phyloP scores from a whole-genome alignment of 2,888 invertebrate species.

The Cybosia mesomella region DNA sequence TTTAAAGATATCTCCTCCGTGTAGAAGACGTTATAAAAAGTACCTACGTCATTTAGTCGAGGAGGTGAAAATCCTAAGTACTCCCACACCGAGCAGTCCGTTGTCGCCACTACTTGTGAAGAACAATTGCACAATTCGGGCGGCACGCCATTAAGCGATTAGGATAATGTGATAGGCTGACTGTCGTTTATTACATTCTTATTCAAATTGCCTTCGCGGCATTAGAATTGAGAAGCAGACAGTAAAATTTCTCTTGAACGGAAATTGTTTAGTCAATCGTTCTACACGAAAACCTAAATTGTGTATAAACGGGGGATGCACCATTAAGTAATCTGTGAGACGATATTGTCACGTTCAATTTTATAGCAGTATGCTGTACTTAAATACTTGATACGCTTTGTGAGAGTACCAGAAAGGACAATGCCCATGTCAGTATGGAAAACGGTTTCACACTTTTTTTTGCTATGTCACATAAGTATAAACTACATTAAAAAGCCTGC shows the following conservation, averaged over 20 bases:
- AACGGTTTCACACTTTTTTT: too few relatives aligned
- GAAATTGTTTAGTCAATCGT: neutral
- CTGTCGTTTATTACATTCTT: constrained; percentile 20
- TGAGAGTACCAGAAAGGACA: neutral
- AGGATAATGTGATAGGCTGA: constrained; percentile 24
- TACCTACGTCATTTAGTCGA: neutral
- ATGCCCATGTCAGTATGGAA: too few relatives aligned
- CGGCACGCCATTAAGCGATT: constrained; percentile 32
- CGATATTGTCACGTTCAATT: neutral
- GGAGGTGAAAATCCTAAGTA: constrained; percentile 25
- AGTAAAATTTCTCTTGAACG: neutral
- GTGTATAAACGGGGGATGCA: neutral
- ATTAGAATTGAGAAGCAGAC: constrained; percentile 8
- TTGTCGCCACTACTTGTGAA: constrained; percentile 28
- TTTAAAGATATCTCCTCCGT: neutral
- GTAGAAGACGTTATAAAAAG: neutral
- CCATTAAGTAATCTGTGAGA: neutral
- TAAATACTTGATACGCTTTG: too few relatives aligned
- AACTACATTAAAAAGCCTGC: too few relatives aligned
- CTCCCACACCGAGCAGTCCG: constrained; percentile 24
- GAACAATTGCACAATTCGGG: constrained; percentile 31
- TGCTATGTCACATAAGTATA: too few relatives aligned
- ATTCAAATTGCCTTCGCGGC: constrained; percentile 15
- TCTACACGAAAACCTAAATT: neutral
- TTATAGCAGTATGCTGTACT: too few relatives aligned